Conservation (phyloP, 2,888 invertebrate genomes). For the Steinernema carpocapsae region DNA sequence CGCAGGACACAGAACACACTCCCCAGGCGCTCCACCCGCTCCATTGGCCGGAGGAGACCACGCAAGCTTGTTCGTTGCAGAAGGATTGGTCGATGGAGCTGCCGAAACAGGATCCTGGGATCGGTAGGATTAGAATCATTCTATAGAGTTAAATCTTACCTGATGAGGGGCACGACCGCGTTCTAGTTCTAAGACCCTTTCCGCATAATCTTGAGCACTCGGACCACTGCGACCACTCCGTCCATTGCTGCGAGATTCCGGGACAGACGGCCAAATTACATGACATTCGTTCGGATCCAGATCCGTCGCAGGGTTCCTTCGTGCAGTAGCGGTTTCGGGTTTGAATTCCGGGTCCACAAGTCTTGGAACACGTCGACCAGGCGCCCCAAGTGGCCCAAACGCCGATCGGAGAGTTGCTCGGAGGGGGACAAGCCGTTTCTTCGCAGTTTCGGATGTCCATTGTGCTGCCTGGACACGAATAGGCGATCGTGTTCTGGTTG, state of each 20-base stretch:
- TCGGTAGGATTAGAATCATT: too few relatives aligned
- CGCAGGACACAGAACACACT: constrained; percentile 54
- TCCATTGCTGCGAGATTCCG: constrained; percentile 42
- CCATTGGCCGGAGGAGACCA: constrained; percentile 44
- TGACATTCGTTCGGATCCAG: constrained; percentile 63
- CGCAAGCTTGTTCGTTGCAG: constrained; percentile 66
- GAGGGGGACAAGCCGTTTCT: constrained; percentile 57
- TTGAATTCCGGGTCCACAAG: constrained; percentile 65
- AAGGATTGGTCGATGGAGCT: constrained; percentile 61
- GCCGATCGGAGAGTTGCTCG: constrained; percentile 45
- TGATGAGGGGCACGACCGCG: constrained; percentile 59
- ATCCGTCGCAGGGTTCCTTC: constrained; percentile 67
- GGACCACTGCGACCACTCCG: constrained; percentile 53
- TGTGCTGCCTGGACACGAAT: constrained; percentile 64
- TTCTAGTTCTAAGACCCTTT: constrained; percentile 61
- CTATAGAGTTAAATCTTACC: too few relatives aligned
- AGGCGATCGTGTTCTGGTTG: constrained; percentile 62
- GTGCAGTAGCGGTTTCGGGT: constrained; percentile 60
- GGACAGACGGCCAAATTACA: constrained; percentile 62
- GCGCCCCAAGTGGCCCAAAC: constrained; percentile 62
- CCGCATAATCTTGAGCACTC: constrained; percentile 64
- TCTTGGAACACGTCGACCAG: constrained; percentile 62
- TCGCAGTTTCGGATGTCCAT: constrained; percentile 67
- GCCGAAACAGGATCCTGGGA: constrained; percentile 61
- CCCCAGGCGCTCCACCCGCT: constrained; percentile 47